Evolutionary conservation across 2,797 vertebrate species (phyloP), one percentile per base, ranked within the genome.

Genomic region (Cuniculus paca): DNA sequence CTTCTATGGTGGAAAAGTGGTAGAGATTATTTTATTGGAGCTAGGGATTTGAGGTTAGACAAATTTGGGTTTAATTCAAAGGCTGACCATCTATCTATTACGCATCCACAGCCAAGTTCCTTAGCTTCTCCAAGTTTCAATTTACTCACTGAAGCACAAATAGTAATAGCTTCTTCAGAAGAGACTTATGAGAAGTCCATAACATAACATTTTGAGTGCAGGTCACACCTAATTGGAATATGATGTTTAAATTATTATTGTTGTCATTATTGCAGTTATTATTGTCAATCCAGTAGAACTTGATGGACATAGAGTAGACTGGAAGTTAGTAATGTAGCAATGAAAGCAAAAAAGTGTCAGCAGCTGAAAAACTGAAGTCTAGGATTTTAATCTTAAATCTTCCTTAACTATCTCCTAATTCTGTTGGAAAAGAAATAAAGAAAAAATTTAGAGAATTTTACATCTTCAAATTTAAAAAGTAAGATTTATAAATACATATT

Each of bases 381-480:
- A 39, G 19, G 36, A 42, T 88, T 72, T 77, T 74, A 26, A 22
- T 54, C 19, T 63, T 74, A 63, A 45, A 13, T 61, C 65, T 75
- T 70, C 54, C 24, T 91, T 61, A 36, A 61, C 61, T 75, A 68
- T 11, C 58, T 61, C 70, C 10, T 52, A 90, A 85, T 17, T 50
- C 24, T 48, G 6, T 54, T 80, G 39, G 22, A 34, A 91, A 91
- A 50, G 13, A 92, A 68, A 60, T 45, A 56, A 83, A 39, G 60
- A 80, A 89, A 87, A 77, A 4, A 60, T 45, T n/a, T 54, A 45
- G 52, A 79, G 26, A 48, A 36, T 16, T 78, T 87, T 68, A 61
- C 20, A 45, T 48, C 75, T 77, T 75, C 36, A 83, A 94, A 93
- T 82, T 82, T 63, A n/a, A 91, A 90, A 92, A 58, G n/a, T 50